phyloP scores from a whole-genome alignment of 2,888 invertebrate genomes.

The Heliconius sara region DNA sequence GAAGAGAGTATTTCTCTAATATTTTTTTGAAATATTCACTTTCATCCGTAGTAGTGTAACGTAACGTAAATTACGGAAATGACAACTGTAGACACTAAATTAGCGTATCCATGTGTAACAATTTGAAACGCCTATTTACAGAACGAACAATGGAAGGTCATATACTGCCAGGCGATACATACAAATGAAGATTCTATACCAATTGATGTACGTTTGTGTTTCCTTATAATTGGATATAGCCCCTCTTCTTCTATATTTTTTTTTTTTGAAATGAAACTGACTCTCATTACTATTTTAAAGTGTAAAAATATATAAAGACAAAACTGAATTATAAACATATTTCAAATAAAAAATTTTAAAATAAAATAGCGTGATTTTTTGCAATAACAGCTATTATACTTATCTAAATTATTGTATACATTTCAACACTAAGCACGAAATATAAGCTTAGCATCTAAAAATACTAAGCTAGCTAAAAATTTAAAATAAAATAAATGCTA shows the following conservation, averaged over 20 bases:
- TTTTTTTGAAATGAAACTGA: background rate
- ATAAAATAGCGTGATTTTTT: no score
- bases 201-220: constrained; percentile 47
- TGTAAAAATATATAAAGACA: background rate
- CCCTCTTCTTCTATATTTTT: background rate
- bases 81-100: constrained; percentile 68
- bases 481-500: constrained; percentile 1
- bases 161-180: constrained; percentile 62
- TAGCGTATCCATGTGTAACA: constrained; percentile 75
- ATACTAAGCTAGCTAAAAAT: background rate
- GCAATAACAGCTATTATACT: background rate
- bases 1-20: background rate
- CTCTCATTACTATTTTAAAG: background rate
- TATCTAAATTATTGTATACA: background rate
- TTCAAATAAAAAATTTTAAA: no score
- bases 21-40: constrained; percentile 37
- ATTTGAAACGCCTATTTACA: constrained; percentile 66
- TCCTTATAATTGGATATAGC: constrained; percentile 40
- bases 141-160: constrained; percentile 79
- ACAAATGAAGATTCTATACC: constrained; percentile 61
- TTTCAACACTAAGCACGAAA: background rate
- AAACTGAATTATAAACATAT: background rate
- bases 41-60: constrained; percentile 70
- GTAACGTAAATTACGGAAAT: constrained; percentile 63
- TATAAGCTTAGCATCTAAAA: background rate